Conservation (phyloP, 2,797 vertebrate species). For the Rhynchotus rufescens region DNA sequence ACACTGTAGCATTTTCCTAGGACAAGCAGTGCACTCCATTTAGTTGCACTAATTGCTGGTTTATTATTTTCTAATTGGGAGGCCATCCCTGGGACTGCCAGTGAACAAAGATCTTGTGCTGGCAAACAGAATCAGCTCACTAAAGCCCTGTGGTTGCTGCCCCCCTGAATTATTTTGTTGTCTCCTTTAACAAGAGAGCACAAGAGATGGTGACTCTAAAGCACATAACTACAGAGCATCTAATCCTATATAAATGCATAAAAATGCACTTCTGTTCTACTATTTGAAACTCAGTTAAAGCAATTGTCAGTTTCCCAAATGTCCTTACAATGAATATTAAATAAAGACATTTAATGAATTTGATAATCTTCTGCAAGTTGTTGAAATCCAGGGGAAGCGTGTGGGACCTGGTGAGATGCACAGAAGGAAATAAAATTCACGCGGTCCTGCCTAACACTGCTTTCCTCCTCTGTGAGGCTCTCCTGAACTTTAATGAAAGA, state of each 20-base stretch:
- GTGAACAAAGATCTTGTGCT: no score
- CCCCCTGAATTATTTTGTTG: no score
- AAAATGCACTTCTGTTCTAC: background rate
- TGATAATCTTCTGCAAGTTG: background rate
- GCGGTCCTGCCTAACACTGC: background rate
- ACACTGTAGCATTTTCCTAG: no score
- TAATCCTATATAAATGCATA: background rate
- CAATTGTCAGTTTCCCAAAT: background rate
- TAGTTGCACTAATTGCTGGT: no score
- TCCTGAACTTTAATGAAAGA: background rate
- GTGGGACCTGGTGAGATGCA: fast-evolving
- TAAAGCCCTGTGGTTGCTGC: no score
- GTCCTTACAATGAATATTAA: background rate
- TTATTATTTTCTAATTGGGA: no score
- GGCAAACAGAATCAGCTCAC: no score
- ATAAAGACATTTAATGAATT: background rate
- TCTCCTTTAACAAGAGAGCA: no score
- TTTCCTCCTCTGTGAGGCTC: background rate
- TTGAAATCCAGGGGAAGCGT: background rate
- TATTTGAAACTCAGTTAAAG: background rate
- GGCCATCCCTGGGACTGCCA: no score
- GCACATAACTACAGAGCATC: background rate
- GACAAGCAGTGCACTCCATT: no score
- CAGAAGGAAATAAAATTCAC: background rate
- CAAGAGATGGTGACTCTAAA: background rate